Evolutionary conservation across 2,797 vertebrate species (phyloP), one percentile per base, ranked within the genome.

Genomic region (Danio aesculapii): DNA sequence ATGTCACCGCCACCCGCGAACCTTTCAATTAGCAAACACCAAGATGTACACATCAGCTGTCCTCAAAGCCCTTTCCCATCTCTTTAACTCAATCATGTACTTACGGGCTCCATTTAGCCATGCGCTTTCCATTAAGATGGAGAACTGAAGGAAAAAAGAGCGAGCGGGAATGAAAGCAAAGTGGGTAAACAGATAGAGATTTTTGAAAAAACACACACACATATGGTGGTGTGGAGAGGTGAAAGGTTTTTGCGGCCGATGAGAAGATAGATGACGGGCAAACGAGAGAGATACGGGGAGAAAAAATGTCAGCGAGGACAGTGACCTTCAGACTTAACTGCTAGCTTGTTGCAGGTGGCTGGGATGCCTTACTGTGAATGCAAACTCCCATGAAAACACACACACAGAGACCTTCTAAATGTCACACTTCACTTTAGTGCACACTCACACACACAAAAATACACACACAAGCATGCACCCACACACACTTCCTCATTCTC

Each of bases 11-110:
- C 91, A 88, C 90, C 88, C 83, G 57, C 49, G 68, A 93, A 93
- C 91, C 92, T 93, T 93, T 93, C 92, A 93, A 92, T 93, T 91
- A 93, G 90, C 83, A 85, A 85, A 88, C 89, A 82, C 86, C 89
- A 68, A 91, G 89, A 92, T 82, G 90, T 89, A 91, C 88, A 88
- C 90, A 90, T 92, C 92, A 90, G 91, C 92, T 90, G 85, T 92
- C 91, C 91, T 79, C 80, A 83, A 83, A 83, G 81, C 84, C 77
- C 75, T 86, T 16, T 86, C 84, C 85, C 85, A 82, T 84, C 76
- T 78, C 84, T 91, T 90, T 91, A 88, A 89, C 89, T 92, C 88
- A 84, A 84, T 92, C 90, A 86, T 81, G 87, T 90, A 87, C 88
- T 88, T 89, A 89, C 76, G 84, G 8, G 49, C 85, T 90, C 89